A percentile compares a stretch with the other conserved stretches of the same genome.
phyloP scores from a whole-genome alignment of 30 jellyfish, hydroid and myxozoan genomes.

The Cassiopea andromeda region DNA sequence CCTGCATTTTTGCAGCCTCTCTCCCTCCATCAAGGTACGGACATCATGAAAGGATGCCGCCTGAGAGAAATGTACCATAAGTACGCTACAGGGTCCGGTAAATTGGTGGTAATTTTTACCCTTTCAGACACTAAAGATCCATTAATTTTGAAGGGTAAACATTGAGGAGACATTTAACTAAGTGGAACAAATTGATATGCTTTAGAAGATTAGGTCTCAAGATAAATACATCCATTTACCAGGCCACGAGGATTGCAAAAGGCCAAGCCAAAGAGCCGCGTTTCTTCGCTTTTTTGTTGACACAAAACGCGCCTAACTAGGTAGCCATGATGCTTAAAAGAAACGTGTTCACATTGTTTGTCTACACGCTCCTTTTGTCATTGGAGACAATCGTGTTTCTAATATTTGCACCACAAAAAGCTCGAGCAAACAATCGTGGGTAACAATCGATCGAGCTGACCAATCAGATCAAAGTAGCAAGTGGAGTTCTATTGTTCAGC shows the following conservation, averaged over 20 bases:
- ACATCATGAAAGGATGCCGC: no score
- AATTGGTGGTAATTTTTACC: no score
- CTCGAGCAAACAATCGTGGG: conserved; percentile 20
- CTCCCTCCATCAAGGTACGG: no score
- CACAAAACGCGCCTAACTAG: background rate
- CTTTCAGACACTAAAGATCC: no score
- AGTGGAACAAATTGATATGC: no score
- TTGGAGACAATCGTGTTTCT: conserved; percentile 28
- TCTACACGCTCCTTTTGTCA: conserved; percentile 62
- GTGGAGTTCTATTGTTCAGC: conserved; percentile 47
- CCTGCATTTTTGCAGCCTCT: no score
- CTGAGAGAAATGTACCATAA: no score
- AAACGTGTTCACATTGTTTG: conserved; percentile 62
- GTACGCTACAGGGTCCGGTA: no score
- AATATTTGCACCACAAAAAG: conserved; percentile 54
- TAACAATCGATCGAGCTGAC: conserved; percentile 26
- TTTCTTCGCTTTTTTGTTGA: background rate
- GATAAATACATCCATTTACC: background rate
- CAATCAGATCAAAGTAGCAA: conserved; percentile 61
- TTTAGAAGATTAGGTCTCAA: background rate
- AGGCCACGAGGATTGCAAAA: background rate
- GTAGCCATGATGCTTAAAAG: conserved; percentile 43
- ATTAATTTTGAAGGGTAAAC: no score
- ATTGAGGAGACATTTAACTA: no score
- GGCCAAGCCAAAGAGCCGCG: background rate